Evolutionary conservation across 2,113 vertebrate species (phyloP).

Genomic region (Prietella phreatophila): DNA sequence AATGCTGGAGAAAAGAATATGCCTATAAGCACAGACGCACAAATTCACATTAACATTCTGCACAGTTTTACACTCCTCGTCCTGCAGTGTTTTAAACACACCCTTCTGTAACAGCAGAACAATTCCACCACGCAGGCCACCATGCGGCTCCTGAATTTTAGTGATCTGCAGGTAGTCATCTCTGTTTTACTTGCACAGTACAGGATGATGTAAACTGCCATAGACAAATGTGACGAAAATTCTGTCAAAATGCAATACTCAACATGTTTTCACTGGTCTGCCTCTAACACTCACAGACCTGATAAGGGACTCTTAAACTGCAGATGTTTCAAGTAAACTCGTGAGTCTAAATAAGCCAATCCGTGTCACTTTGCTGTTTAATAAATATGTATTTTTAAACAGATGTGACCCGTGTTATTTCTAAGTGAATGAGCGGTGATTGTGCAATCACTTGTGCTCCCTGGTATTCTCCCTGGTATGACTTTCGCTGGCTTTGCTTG

Average conservation of each 20-base stretch:
- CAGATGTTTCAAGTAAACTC: not conserved
- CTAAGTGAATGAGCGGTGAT: not conserved
- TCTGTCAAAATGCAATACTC: not conserved
- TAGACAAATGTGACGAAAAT: not conserved
- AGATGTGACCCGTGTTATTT: not conserved
- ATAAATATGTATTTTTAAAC: slow-evolving; percentile 5
- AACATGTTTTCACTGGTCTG: not conserved
- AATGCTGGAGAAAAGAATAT: not conserved
- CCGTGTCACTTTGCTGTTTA: slow-evolving; percentile 11
- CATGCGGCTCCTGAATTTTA: not conserved
- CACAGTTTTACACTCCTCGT: not conserved
- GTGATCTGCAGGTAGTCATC: not conserved
- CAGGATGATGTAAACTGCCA: not conserved
- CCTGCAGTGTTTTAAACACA: not conserved
- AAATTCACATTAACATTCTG: slow-evolving; percentile 12
- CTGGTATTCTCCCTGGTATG: not conserved
- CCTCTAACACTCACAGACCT: not conserved
- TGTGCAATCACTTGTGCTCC: not conserved
- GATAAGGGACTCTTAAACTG: not conserved
- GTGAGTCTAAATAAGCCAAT: not conserved
- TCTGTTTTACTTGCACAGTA: not conserved
- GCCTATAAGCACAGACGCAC: not conserved
- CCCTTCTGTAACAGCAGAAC: not conserved
- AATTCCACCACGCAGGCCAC: not conserved
- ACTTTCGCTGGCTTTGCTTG: slow-evolving; percentile 6